phyloP scores from a whole-genome alignment of 2,797 vertebrate genomes.

The Allobates femoralis region DNA sequence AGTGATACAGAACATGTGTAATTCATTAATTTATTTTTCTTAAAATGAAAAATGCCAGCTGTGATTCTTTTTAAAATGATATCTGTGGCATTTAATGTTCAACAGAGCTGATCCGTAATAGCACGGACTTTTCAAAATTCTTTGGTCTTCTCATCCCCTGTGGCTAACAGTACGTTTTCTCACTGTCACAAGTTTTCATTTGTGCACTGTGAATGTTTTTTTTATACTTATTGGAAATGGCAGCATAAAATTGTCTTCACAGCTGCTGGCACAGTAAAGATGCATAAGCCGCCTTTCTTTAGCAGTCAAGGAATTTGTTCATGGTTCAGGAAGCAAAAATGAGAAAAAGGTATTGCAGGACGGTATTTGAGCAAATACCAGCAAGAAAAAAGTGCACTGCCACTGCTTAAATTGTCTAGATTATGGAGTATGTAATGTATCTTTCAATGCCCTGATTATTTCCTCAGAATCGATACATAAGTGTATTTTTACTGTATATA shows the following conservation, averaged over 20 bases:
- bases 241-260: slow-evolving; percentile 61
- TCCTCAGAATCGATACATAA: not conserved
- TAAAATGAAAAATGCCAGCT: slow-evolving; percentile 46
- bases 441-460: slow-evolving; percentile 4
- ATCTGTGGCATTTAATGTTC: slow-evolving; percentile 49
- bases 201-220: slow-evolving; percentile 58
- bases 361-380: slow-evolving; percentile 42
- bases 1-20: slow-evolving; percentile 29
- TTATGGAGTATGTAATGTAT: not conserved
- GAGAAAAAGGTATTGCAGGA: slow-evolving; percentile 53
- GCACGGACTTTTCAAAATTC: slow-evolving; percentile 44
- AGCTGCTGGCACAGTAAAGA: slow-evolving; percentile 60
- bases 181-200: slow-evolving; percentile 62
- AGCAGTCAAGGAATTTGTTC: slow-evolving; percentile 60
- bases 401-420: not conserved
- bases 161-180: slow-evolving; percentile 59
- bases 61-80: slow-evolving; percentile 44
- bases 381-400: slow-evolving; percentile 18
- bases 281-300: slow-evolving; percentile 58
- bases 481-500: not conserved
- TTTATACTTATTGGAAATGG: slow-evolving; percentile 61
- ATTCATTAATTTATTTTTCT: slow-evolving; percentile 52
- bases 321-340: slow-evolving; percentile 60
- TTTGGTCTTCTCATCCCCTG: slow-evolving; percentile 56
- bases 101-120: slow-evolving; percentile 50